Evolutionary conservation across 2,113 vertebrate genomes (phyloP), one percentile per base, ranked within the genome.

Genomic region (Bolborhynchus lineola): DNA sequence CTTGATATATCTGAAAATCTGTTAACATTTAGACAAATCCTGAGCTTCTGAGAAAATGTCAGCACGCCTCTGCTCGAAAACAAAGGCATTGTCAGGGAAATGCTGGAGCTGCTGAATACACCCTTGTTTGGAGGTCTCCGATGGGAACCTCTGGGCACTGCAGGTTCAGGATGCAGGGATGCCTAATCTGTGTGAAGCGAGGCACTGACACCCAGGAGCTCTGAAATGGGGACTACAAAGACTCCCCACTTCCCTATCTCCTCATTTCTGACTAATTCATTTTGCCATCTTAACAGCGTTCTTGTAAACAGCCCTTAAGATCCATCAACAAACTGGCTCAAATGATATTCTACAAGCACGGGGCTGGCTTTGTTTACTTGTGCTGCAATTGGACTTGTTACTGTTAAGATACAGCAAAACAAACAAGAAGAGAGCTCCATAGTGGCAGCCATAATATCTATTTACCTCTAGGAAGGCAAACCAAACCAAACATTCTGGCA

Each of bases 391-490:
- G 69, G 53, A 82, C n/a, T 69, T 70, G 46, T 70, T 88, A 26
- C 75, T 55, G 67, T 28, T 68, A 67, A 62, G 64, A 65, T 35
- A 53, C 37, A 23, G 41, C 37, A 75, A 69, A 91, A 68, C 49
- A 85, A 95, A 71, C 44, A 39, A 39, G 37, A 17, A 82, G 70
- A 46, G 87, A 80, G 37, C 28, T 53, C 14, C 9, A 3, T 64
- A 5, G 10, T 52, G 90, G 70, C 83, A 87, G 88, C 74, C 76
- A 93, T 8, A 81, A 79, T 67, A 85, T 94, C 95, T 91, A 78
- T 55, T 93, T 95, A 93, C 93, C 90, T 93, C 92, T 55, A 90
- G 70, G 35, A 92, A 90, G 67, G 33, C 52, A 94, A 83, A 47
- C 23, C 16, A 42, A 90, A 37, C 19, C 16, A 42, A 90, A 84